phyloP scores from a whole-genome alignment of 2,888 invertebrate genomes.

The Elmis aenea region DNA sequence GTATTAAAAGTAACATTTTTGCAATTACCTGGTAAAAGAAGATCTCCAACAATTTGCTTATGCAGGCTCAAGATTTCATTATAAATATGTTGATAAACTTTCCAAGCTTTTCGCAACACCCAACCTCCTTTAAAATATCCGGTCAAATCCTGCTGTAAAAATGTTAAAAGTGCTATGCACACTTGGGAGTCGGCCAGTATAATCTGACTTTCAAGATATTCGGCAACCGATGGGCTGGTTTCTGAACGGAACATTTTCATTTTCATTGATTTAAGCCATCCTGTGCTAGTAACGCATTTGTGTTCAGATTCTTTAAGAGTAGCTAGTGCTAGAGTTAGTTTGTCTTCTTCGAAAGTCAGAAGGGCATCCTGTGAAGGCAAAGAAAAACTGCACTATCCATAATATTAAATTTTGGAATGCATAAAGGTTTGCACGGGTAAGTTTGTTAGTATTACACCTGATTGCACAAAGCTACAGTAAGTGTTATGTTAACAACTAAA shows the following conservation, averaged over 20 bases:
- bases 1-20: background rate
- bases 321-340: slow-evolving; percentile 53
- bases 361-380: slow-evolving; percentile 56
- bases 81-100: slow-evolving; percentile 61
- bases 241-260: slow-evolving; percentile 46
- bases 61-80: slow-evolving; percentile 54
- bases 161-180: slow-evolving; percentile 59
- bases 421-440: background rate
- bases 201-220: slow-evolving; percentile 58
- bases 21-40: slow-evolving; percentile 30
- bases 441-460: no score
- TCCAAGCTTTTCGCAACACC: slow-evolving; percentile 65
- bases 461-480: no score
- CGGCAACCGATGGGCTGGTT: slow-evolving; percentile 37
- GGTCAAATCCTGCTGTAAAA: slow-evolving; percentile 60
- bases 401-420: background rate
- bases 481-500: no score
- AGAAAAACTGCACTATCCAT: background rate
- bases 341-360: slow-evolving; percentile 66
- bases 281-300: slow-evolving; percentile 50
- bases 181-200: slow-evolving; percentile 63
- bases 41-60: slow-evolving; percentile 46
- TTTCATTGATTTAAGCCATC: slow-evolving; percentile 54
- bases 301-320: slow-evolving; percentile 58
- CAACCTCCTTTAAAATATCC: slow-evolving; percentile 62